phyloP scores from a whole-genome alignment of 2,888 invertebrate species.

The Synergus japonicus region DNA sequence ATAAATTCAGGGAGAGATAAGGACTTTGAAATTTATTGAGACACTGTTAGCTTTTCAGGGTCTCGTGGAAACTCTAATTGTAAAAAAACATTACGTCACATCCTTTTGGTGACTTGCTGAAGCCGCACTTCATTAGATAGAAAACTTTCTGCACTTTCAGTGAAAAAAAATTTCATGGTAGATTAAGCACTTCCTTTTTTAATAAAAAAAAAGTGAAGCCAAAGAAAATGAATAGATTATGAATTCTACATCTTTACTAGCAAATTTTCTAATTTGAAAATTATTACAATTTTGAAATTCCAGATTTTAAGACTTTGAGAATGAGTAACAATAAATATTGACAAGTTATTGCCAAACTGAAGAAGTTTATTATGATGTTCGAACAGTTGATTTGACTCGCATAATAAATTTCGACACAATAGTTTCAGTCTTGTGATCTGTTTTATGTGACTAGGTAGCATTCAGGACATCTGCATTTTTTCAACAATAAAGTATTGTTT shows the following conservation, averaged over 20 bases:
- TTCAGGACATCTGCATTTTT: conserved; percentile 57
- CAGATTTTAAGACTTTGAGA: too few relatives aligned
- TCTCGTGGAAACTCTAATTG: conserved; percentile 30
- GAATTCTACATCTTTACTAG: background rate
- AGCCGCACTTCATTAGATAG: conserved; percentile 43
- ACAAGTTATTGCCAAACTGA: too few relatives aligned
- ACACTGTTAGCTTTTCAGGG: conserved; percentile 54
- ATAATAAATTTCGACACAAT: conserved; percentile 11
- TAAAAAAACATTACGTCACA: conserved; percentile 49
- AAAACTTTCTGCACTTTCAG: conserved; percentile 46
- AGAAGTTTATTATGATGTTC: background rate
- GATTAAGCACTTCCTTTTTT: conserved; percentile 19
- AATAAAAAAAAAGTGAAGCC: background rate
- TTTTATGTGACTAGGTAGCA: conserved; percentile 30
- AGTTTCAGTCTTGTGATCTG: conserved; percentile 33
- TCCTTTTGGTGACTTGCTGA: conserved; percentile 33
- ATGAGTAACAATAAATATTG: too few relatives aligned
- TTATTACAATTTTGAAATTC: background rate
- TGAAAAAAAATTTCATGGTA: conserved; percentile 27
- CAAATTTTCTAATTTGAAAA: background rate
- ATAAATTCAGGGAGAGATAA: conserved; percentile 59
- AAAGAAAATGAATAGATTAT: background rate
- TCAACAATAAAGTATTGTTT: conserved; percentile 59
- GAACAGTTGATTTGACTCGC: background rate
- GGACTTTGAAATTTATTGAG: conserved; percentile 43